Conservation (phyloP, 2,888 invertebrate genomes). For the Nasonia oneida region DNA sequence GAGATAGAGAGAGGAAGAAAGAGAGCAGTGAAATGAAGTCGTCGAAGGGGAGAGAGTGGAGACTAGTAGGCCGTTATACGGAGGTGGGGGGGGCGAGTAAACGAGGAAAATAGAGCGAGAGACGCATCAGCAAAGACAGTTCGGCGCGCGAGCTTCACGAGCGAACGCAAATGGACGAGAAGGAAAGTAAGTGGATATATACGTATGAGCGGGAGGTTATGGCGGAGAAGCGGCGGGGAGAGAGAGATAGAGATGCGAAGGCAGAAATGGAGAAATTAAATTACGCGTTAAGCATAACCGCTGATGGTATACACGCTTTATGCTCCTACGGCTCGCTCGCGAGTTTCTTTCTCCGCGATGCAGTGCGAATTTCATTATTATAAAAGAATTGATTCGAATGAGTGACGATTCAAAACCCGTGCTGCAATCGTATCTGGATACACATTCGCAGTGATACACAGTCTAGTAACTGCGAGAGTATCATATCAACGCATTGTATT, state of each 20-base stretch:
- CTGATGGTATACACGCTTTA: constrained; percentile 13
- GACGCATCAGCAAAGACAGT: constrained; percentile 55
- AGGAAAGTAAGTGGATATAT: constrained; percentile 37
- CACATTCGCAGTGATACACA: not conserved
- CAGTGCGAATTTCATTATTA: not conserved
- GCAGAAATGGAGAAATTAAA: constrained; percentile 60
- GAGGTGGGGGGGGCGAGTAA: constrained; percentile 11
- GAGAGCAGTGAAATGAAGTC: constrained; percentile 32
- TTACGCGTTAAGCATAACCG: constrained; percentile 56
- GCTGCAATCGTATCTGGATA: not conserved
- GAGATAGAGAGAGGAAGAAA: constrained; percentile 53
- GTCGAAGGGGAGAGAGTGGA: constrained; percentile 48
- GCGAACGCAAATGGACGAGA: constrained; percentile 48
- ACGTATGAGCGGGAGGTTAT: constrained; percentile 20
- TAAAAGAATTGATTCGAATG: too few species aligned
- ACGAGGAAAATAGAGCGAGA: constrained; percentile 58
- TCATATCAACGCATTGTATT: not conserved
- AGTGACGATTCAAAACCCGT: not conserved
- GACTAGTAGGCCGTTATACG: constrained; percentile 5
- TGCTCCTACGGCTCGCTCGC: not conserved
- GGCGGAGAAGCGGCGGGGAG: not conserved
- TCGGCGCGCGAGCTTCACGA: constrained; percentile 11
- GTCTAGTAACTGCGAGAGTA: not conserved
- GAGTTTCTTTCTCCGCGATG: not conserved
- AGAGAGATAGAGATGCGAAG: constrained; percentile 7